Conservation (phyloP, 2,888 invertebrate species). For the Trachelus stipa region DNA sequence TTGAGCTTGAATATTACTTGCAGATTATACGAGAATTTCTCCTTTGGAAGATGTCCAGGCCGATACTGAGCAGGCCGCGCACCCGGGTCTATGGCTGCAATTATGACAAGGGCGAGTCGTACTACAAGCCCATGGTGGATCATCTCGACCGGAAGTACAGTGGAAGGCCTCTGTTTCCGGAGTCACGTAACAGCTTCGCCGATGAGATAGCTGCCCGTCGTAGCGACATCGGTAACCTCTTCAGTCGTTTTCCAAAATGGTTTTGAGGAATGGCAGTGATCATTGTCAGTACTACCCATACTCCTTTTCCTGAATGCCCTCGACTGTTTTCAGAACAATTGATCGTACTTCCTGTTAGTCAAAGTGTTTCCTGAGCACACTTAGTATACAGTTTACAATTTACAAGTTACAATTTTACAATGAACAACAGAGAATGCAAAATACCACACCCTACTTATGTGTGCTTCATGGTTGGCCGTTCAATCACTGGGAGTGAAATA, state of each 20-base stretch:
- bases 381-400: neutral
- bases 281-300: conserved; percentile 15
- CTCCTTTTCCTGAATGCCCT: conserved; percentile 13
- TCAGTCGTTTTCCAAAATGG: conserved; percentile 66
- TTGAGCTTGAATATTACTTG: neutral
- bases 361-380: neutral
- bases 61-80: conserved; percentile 73
- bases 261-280: conserved; percentile 56
- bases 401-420: neutral
- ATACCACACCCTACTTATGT: neutral
- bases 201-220: conserved; percentile 70
- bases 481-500: neutral
- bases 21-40: neutral
- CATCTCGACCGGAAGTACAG: conserved; percentile 79
- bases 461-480: neutral
- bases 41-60: conserved; percentile 60
- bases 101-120: conserved; percentile 86
- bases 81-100: conserved; percentile 89
- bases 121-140: conserved; percentile 83
- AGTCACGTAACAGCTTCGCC: conserved; percentile 66
- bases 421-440: neutral
- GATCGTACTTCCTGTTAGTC: neutral
- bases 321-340: neutral
- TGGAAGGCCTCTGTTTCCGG: conserved; percentile 66
- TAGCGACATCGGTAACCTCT: conserved; percentile 67